Percentiles rank a stretch among this genome's conserved stretches.
Evolutionary conservation across 2,113 vertebrate genomes (phyloP).

Genomic region (Ochotona curzoniae): DNA sequence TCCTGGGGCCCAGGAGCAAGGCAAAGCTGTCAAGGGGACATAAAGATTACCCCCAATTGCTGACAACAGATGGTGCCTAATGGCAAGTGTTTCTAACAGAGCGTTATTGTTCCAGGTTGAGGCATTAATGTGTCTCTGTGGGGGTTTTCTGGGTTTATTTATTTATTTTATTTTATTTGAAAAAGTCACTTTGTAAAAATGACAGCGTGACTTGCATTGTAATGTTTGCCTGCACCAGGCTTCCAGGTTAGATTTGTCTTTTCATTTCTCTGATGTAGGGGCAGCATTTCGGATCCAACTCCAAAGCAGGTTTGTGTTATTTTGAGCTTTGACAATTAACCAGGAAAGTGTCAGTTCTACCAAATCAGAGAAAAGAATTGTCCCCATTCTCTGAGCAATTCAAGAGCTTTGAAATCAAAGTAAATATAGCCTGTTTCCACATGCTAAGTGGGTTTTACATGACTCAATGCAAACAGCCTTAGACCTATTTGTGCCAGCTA

Average conservation of each 20-base stretch:
- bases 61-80: constrained; percentile 84
- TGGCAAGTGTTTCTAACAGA: constrained; percentile 84
- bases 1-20: constrained; percentile 57
- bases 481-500: constrained; percentile 78
- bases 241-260: constrained; percentile 46
- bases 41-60: constrained; percentile 83
- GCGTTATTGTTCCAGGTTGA: constrained; percentile 83
- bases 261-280: constrained; percentile 45
- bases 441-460: constrained; percentile 69
- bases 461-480: constrained; percentile 61
- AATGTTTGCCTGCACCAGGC: constrained; percentile 54
- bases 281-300: constrained; percentile 23
- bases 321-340: constrained; percentile 67
- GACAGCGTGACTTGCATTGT: constrained; percentile 76
- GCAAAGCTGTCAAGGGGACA: constrained; percentile 81
- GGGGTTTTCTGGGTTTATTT: constrained; percentile 55
- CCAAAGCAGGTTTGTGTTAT: constrained; percentile 51
- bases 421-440: constrained; percentile 68
- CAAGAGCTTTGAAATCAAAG: constrained; percentile 70
- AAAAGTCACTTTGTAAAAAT: constrained; percentile 85
- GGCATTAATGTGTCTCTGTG: constrained; percentile 76
- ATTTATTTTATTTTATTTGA: constrained; percentile 75
- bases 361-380: constrained; percentile 32
- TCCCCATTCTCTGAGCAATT: constrained; percentile 52
- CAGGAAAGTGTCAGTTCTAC: constrained; percentile 37